These are phyloP conservation scores for Automeris io DNA, from an alignment of 2,888 invertebrate species.

Conservation along the genomic window DNA sequence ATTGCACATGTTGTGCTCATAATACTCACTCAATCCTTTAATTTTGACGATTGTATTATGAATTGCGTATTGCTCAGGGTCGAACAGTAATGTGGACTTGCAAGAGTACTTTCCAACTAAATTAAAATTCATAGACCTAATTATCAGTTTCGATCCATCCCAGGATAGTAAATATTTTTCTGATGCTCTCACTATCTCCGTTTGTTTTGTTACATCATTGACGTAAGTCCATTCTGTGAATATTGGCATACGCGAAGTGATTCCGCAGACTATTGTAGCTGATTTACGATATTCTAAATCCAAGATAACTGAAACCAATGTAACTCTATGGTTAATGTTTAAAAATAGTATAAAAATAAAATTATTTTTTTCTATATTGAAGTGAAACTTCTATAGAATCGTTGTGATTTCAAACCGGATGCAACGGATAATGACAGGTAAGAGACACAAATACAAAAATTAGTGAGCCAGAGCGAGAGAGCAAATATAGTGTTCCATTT, in stretches of 20 bases:
- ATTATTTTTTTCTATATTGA: too few species aligned
- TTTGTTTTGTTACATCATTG: background rate
- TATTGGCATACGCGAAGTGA: constrained; percentile 11
- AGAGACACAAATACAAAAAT: too few species aligned
- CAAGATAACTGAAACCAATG: constrained; percentile 6
- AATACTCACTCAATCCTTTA: background rate
- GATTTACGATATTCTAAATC: constrained; percentile 9
- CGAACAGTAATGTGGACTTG: constrained; percentile 5
- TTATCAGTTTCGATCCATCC: constrained; percentile 11
- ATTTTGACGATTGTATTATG: constrained; percentile 1
- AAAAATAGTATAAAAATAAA: background rate
- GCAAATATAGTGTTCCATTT: too few species aligned
- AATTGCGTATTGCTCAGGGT: background rate
- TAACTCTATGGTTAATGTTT: background rate
- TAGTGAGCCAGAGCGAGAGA: too few species aligned
- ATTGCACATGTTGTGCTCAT: too few species aligned
- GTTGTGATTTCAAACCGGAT: too few species aligned
- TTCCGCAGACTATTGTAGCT: constrained; percentile 10
- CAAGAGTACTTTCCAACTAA: constrained; percentile 15
- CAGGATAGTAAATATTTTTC: constrained; percentile 10
- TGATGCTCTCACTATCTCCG: constrained; percentile 5
- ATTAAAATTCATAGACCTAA: constrained; percentile 11
- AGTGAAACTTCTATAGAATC: too few species aligned
- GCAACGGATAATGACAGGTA: too few species aligned
- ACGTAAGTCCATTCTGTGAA: constrained; percentile 13